A percentile compares a stretch with the other conserved stretches of the same genome.
Conservation (phyloP, 2,888 invertebrate species). For the Synergus itoensis region DNA sequence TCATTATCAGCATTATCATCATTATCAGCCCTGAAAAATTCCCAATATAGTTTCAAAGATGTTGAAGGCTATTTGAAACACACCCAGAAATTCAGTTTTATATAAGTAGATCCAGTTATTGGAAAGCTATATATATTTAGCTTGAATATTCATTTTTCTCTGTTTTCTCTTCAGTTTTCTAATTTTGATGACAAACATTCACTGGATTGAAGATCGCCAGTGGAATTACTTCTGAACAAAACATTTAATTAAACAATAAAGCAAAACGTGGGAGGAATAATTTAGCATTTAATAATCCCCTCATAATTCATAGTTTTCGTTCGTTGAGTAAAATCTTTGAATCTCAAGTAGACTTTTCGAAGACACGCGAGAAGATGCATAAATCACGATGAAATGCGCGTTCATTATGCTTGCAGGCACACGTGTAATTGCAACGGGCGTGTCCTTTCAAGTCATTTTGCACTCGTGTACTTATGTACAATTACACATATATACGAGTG, state of each 20-base stretch:
- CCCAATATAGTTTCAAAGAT: too few species aligned
- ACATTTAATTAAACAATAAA: background rate
- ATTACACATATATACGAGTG: conserved; percentile 41
- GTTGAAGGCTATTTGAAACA: too few species aligned
- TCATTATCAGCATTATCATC: too few species aligned
- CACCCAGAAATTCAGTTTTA: too few species aligned
- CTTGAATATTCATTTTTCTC: too few species aligned
- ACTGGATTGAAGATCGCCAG: too few species aligned
- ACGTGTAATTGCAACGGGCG: conserved; percentile 72
- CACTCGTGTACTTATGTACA: conserved; percentile 31
- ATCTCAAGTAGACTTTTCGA: conserved; percentile 11
- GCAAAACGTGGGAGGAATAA: background rate
- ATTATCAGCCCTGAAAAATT: too few species aligned
- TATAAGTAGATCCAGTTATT: too few species aligned
- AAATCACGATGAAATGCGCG: conserved; percentile 70
- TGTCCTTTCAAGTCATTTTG: conserved; percentile 54
- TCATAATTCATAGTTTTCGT: background rate
- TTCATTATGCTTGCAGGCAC: conserved; percentile 67
- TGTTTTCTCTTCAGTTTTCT: too few species aligned
- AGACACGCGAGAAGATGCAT: conserved; percentile 54
- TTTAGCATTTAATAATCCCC: background rate
- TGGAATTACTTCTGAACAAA: background rate
- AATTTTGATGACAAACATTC: too few species aligned
- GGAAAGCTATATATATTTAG: too few species aligned
- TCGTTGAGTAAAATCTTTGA: background rate